phyloP scores from a whole-genome alignment of 1,140 invertebrate genomes.

The Lordiphosa stackelbergi region DNA sequence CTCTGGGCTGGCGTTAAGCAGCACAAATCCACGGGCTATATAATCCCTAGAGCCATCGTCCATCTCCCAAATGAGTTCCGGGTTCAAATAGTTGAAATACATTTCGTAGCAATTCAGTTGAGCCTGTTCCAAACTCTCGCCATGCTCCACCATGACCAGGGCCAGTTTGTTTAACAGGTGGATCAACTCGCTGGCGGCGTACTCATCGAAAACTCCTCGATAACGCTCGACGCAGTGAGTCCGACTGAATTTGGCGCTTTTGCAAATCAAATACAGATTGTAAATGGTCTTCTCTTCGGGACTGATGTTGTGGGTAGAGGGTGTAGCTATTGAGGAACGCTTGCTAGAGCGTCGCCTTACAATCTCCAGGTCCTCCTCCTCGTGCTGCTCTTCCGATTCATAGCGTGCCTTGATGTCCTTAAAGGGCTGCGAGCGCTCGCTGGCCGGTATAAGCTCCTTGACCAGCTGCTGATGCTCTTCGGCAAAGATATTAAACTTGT shows the following conservation, averaged over 20 bases:
- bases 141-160: conserved; percentile 67
- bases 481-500: conserved; percentile 75
- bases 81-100: conserved; percentile 76
- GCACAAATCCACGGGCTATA: conserved; percentile 63
- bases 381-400: conserved; percentile 29
- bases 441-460: conserved; percentile 62
- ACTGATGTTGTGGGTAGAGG: conserved; percentile 44
- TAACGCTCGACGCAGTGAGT: conserved; percentile 71
- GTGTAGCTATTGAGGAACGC: conserved; percentile 1
- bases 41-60: conserved; percentile 67
- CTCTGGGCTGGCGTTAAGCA: conserved; percentile 51
- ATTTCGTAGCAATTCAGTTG: conserved; percentile 70
- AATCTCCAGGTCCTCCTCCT: conserved; percentile 61
- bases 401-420: conserved; percentile 69
- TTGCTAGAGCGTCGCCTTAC: conserved; percentile 41
- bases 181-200: conserved; percentile 64
- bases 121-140: conserved; percentile 57
- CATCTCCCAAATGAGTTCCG: conserved; percentile 75
- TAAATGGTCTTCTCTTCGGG: conserved; percentile 76
- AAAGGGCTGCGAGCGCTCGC: conserved; percentile 65
- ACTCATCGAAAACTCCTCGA: conserved; percentile 66
- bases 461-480: conserved; percentile 74
- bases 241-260: conserved; percentile 70
- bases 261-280: conserved; percentile 72
- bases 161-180: conserved; percentile 55